Conservation (phyloP, 1,140 invertebrate genomes). For the Apis mellifera region DNA sequence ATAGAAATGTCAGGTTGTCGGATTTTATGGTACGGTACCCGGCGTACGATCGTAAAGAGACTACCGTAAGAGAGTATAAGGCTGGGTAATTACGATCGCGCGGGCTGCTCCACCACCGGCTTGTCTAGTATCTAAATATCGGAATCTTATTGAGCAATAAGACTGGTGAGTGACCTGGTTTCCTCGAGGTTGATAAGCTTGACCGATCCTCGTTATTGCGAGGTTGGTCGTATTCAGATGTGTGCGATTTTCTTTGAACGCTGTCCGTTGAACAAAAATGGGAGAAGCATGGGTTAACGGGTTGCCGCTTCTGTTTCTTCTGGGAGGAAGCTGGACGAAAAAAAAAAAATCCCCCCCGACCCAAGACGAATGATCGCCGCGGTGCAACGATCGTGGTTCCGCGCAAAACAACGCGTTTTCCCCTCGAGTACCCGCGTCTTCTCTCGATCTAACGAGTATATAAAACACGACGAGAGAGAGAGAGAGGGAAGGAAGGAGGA, state of each 20-base stretch:
- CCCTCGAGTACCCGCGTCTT: not conserved
- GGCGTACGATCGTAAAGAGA: not conserved
- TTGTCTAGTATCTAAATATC: not conserved
- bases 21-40: not conserved
- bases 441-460: slow-evolving; percentile 29
- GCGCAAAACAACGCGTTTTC: slow-evolving; percentile 24
- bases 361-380: slow-evolving; percentile 24
- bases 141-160: not conserved
- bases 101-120: too few relatives aligned
- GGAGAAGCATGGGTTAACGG: slow-evolving; percentile 20
- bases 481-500: not conserved
- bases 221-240: too few relatives aligned
- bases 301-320: slow-evolving; percentile 11
- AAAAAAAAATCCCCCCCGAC: not conserved
- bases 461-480: not conserved
- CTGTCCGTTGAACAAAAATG: too few relatives aligned
- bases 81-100: not conserved
- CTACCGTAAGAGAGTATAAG: not conserved
- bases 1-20: slow-evolving; percentile 2
- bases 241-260: too few relatives aligned
- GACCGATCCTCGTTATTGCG: not conserved
- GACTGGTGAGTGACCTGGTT: not conserved
- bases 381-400: not conserved
- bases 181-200: not conserved
- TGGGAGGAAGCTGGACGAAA: not conserved